Base-by-base conservation (phyloP, 92 coral and sea anemone genomes). In the Zoanthus solanderi region DNA sequence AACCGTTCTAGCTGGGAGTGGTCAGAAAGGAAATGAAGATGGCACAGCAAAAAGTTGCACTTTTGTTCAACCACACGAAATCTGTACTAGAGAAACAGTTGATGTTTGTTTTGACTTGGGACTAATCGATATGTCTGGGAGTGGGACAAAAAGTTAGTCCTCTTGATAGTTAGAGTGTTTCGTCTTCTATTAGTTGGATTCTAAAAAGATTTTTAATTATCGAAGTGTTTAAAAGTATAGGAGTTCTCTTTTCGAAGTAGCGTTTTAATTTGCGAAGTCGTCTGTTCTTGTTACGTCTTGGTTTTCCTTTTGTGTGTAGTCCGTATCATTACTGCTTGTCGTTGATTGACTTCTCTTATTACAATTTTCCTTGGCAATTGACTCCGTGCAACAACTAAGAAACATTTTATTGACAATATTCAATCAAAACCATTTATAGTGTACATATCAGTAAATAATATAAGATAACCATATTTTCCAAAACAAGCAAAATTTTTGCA, bases 181-280 rank as follows among this genome's bases (percentile, higher is more conserved):
- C 74, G 47, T 31, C 75, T 69, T 6, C 75, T 69, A 45, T 69
- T 29, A 69, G 75, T 30, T 69, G 75, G 47, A 69, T 45, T 69
- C 47, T 45, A 69, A 45, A 69, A 69, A 69, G 46, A 69, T 5
- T 31, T 69, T 42, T 69, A 69, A 69, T 45, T 2, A 45, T 30
- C 31, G 47, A 69, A 69, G 17, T 5, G 46, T 29, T 16, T 69
- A 28, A 69, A 50, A 50, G 6, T 66, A 67, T 16, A 67, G 75
- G 47, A 63, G 75, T 31, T 31, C 29, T 69, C 46, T 69, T 69
- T 30, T 23, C 23, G 23, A 23, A 23, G 23, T 23, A 23, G 23
- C 23, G 23, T 23, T 23, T 23, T 23, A 23, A 23, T 23, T 23
- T 23, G 23, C 23, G 23, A 23, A 23, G 23, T 69, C 42, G 74